Evolutionary conservation across 2,797 vertebrate species (phyloP).

Genomic region (Nothura maculosa): DNA sequence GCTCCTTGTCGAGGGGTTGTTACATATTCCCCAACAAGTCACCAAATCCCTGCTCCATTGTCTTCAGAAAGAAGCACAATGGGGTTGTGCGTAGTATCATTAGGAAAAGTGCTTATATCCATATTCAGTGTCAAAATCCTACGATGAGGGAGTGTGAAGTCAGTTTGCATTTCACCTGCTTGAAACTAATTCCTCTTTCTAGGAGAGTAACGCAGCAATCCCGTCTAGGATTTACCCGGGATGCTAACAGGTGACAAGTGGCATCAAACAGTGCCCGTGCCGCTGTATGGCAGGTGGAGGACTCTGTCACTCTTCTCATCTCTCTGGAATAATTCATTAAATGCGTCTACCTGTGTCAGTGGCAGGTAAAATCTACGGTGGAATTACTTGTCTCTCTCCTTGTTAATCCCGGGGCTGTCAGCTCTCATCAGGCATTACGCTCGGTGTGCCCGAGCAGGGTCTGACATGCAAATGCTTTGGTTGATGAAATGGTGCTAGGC

Average conservation of each 20-base stretch:
- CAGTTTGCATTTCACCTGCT: constrained; percentile 48
- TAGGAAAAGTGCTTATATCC: neutral
- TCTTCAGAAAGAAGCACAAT: neutral
- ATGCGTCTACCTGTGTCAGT: constrained; percentile 59
- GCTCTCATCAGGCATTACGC: constrained; percentile 62
- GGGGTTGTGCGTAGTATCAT: neutral
- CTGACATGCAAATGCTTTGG: constrained; percentile 47
- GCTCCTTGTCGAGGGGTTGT: neutral
- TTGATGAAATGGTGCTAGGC: constrained; percentile 26
- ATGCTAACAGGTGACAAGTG: constrained; percentile 27
- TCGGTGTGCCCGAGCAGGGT: constrained; percentile 18
- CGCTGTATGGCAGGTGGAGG: constrained; percentile 25
- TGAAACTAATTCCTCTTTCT: constrained; percentile 15
- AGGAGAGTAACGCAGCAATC: neutral
- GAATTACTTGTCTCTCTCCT: constrained; percentile 50
- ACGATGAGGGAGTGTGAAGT: neutral
- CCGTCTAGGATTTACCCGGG: constrained; percentile 29
- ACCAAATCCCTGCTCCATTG: neutral
- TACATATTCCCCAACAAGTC: constrained; percentile 9
- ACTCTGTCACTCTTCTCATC: constrained; percentile 29
- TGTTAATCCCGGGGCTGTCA: constrained; percentile 70
- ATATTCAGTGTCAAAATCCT: neutral
- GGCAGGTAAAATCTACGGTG: constrained; percentile 22
- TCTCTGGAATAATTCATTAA: constrained; percentile 47
- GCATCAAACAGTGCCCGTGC: constrained; percentile 14